A percentile compares a stretch with the other conserved stretches of the same genome.
Evolutionary conservation across 2,888 invertebrate genomes (phyloP).

Genomic region (Drosophila kokeensis): DNA sequence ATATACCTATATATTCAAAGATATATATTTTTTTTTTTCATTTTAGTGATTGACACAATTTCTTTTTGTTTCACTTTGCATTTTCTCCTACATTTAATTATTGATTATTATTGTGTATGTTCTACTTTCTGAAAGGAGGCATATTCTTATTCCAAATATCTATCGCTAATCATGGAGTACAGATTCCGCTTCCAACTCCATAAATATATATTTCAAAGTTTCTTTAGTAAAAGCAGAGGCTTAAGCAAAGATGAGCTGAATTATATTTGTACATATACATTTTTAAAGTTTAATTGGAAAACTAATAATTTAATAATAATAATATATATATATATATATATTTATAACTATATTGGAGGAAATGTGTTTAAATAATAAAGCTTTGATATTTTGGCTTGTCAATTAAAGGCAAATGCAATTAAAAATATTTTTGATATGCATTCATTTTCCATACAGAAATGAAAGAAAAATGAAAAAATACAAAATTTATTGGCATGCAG

Average conservation of each 20-base stretch:
- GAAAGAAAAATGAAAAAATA: neutral
- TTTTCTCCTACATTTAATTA: neutral
- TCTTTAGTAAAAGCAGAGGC: neutral
- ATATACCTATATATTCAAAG: neutral
- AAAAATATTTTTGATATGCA: slow-evolving; percentile 11
- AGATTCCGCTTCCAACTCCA: neutral
- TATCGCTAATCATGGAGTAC: neutral
- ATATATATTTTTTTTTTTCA: neutral
- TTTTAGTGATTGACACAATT: neutral
- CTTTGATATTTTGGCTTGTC: too few relatives aligned
- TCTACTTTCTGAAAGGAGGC: neutral
- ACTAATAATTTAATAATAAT: neutral
- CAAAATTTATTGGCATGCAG: neutral
- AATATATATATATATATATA: neutral
- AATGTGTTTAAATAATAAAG: neutral
- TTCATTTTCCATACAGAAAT: slow-evolving; percentile 1
- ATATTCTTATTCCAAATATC: neutral
- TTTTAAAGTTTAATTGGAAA: neutral
- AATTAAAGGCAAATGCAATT: slow-evolving; percentile 8
- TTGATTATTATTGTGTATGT: neutral
- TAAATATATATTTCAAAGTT: neutral
- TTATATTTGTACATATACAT: neutral
- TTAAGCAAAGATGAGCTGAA: neutral
- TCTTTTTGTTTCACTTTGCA: neutral
- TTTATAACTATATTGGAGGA: neutral